These are phyloP conservation scores for Pseudococcus longispinus DNA, from an alignment of 2,888 invertebrate genomes.

Conservation along the genomic window DNA sequence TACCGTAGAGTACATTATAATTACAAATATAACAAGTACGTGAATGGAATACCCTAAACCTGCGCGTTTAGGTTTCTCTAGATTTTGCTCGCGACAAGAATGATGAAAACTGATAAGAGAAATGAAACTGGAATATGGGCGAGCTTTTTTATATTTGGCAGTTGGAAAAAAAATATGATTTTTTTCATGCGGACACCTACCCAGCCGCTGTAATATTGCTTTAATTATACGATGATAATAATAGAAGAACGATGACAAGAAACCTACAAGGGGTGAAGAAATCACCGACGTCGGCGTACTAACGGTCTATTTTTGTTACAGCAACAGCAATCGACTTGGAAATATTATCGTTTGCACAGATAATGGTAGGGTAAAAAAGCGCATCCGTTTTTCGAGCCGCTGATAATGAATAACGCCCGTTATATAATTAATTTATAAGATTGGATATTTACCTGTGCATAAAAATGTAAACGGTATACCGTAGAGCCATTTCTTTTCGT, in stretches of 20 bases:
- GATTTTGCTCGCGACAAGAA: neutral
- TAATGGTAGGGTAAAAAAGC: neutral
- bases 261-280: constrained; percentile 24
- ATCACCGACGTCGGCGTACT: constrained; percentile 40
- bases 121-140: constrained; percentile 33
- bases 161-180: constrained; percentile 3
- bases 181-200: constrained; percentile 21
- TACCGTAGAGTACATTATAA: constrained; percentile 13
- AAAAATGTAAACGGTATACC: constrained; percentile 20
- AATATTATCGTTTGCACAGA: constrained; percentile 24
- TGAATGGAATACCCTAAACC: constrained; percentile 26
- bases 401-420: neutral
- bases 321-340: constrained; percentile 40
- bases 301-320: constrained; percentile 43
- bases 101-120: neutral
- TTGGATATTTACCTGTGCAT: constrained; percentile 29
- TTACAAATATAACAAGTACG: constrained; percentile 20
- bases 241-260: constrained; percentile 45
- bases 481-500: neutral
- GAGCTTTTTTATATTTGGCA: constrained; percentile 23
- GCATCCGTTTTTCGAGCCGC: constrained; percentile 6
- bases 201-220: constrained; percentile 5
- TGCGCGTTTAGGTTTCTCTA: neutral
- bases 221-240: constrained; percentile 45
- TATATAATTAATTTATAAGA: constrained; percentile 2